Percentiles rank a stretch among this genome's conserved stretches.
phyloP scores from a whole-genome alignment of 1,140 invertebrate species.

The Gonatopus flavifemur region DNA sequence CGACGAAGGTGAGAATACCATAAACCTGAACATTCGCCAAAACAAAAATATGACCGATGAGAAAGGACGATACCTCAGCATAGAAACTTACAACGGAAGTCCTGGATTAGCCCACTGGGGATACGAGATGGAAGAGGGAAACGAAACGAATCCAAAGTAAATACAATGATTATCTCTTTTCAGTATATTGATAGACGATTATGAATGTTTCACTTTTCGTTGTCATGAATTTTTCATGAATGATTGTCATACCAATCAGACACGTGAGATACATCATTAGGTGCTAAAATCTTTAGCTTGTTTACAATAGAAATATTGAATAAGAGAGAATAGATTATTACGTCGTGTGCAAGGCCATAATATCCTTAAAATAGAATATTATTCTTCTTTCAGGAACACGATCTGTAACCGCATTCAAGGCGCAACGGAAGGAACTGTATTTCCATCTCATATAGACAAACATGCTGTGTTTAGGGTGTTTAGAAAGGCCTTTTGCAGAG shows the following conservation, averaged over 20 bases:
- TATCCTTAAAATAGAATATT: too few species aligned
- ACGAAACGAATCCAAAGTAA: conserved; percentile 41
- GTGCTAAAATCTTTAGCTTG: too few species aligned
- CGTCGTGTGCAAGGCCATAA: too few species aligned
- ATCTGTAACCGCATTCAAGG: conserved; percentile 63
- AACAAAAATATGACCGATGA: conserved; percentile 49
- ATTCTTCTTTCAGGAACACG: conserved; percentile 45
- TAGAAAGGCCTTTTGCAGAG: conserved; percentile 69
- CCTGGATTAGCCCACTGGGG: conserved; percentile 65
- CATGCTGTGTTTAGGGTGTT: conserved; percentile 62
- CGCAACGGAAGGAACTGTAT: conserved; percentile 63
- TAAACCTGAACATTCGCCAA: conserved; percentile 59
- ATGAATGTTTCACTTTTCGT: not conserved
- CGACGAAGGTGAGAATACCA: conserved; percentile 61
- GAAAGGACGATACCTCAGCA: conserved; percentile 52
- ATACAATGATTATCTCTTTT: not conserved
- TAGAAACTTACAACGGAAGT: conserved; percentile 62
- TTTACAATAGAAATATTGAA: too few species aligned
- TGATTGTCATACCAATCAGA: too few species aligned
- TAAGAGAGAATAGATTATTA: too few species aligned
- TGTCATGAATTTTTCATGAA: too few species aligned
- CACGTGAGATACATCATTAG: too few species aligned
- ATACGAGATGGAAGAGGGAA: conserved; percentile 48
- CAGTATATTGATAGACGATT: not conserved
- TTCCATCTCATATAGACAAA: conserved; percentile 60